A percentile compares a stretch with the other conserved stretches of the same genome.
These are phyloP conservation scores for Lagria hirta DNA, from an alignment of 2,888 invertebrate species.

Conservation along the genomic window DNA sequence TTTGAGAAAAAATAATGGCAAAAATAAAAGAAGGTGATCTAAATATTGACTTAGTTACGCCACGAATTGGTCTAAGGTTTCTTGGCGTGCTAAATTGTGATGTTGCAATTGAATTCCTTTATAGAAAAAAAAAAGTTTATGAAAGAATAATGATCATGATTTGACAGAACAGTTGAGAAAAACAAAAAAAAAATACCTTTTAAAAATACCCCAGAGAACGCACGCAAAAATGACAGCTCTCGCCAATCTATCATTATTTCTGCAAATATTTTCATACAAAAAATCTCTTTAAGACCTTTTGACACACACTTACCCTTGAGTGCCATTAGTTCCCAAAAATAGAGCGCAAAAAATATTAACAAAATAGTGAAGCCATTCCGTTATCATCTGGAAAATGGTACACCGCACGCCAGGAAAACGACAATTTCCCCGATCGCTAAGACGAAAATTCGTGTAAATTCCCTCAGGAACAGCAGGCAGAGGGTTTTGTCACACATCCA, in stretches of 20 bases:
- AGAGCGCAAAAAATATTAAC: slow-evolving; percentile 39
- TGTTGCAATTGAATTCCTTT: too few relatives aligned
- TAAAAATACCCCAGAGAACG: slow-evolving; percentile 38
- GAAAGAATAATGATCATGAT: too few relatives aligned
- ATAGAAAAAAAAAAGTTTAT: too few relatives aligned
- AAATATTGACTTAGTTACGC: too few relatives aligned
- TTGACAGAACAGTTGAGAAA: too few relatives aligned
- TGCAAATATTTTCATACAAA: slow-evolving; percentile 31
- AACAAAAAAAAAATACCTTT: slow-evolving; percentile 35
- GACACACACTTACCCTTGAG: slow-evolving; percentile 46
- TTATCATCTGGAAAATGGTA: slow-evolving; percentile 33
- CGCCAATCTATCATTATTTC: slow-evolving; percentile 37
- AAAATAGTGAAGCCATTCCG: slow-evolving; percentile 41
- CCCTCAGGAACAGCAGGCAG: slow-evolving; percentile 22
- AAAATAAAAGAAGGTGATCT: too few relatives aligned
- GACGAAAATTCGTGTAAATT: slow-evolving; percentile 30
- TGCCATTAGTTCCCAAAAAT: slow-evolving; percentile 33
- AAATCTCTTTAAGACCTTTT: too few relatives aligned
- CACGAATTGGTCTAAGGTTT: too few relatives aligned
- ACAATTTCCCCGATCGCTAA: slow-evolving; percentile 20
- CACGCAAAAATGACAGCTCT: slow-evolving; percentile 36
- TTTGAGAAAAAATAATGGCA: too few relatives aligned
- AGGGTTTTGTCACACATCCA: slow-evolving; percentile 23
- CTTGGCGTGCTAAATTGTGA: too few relatives aligned
- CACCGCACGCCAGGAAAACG: slow-evolving; percentile 21